Percentiles rank a stretch among this genome's conserved stretches.
phyloP scores from a whole-genome alignment of 92 coral and sea anemone species.

The Virgularia gustaviana region DNA sequence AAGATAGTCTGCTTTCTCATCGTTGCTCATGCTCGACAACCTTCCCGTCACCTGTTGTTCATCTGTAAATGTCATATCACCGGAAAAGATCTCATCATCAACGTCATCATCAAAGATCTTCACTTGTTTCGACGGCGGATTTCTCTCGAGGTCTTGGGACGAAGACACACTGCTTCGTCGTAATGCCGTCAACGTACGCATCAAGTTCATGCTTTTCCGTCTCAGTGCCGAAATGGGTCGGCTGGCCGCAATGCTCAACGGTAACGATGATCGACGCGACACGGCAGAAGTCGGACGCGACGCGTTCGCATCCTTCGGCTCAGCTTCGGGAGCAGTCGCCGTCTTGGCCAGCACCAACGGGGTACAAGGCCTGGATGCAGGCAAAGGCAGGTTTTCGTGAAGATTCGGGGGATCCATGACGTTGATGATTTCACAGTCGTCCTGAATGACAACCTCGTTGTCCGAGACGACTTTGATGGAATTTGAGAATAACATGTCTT shows the following conservation, averaged over 20 bases:
- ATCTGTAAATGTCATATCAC: constrained; percentile 1
- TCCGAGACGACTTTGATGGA: constrained; percentile 65
- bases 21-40: neutral
- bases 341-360: constrained; percentile 40
- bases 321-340: constrained; percentile 16
- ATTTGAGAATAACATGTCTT: constrained; percentile 74
- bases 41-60: neutral
- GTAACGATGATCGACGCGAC: neutral
- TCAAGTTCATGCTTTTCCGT: constrained; percentile 8
- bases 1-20: constrained; percentile 19
- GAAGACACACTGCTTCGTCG: constrained; percentile 14
- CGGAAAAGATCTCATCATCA: constrained; percentile 13
- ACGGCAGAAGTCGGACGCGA: constrained; percentile 21
- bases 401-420: neutral
- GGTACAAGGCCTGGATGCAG: constrained; percentile 40
- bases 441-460: constrained; percentile 58
- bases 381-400: neutral
- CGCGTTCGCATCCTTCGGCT: neutral
- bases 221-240: constrained; percentile 11
- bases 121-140: neutral
- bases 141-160: neutral
- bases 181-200: constrained; percentile 17
- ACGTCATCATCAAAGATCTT: constrained; percentile 8
- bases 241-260: neutral
- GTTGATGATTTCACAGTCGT: constrained; percentile 8